phyloP scores from a whole-genome alignment of 2,888 invertebrate species.

The Sinotaia quadrata region DNA sequence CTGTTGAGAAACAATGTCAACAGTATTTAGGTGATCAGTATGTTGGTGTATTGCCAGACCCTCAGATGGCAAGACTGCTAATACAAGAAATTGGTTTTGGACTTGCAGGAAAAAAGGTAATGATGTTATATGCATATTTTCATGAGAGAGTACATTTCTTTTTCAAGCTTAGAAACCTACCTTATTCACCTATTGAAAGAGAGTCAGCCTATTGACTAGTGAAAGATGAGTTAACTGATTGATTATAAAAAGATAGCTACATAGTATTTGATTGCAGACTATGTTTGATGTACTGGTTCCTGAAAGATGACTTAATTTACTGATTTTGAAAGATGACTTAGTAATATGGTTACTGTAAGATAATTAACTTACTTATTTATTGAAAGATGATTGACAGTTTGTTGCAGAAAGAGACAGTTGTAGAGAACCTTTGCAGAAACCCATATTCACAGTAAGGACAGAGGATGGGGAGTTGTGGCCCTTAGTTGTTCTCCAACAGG shows the following conservation, averaged over 20 bases:
- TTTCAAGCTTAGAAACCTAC: too few relatives aligned
- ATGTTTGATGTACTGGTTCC: too few relatives aligned
- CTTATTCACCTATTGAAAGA: too few relatives aligned
- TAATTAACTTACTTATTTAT: too few relatives aligned
- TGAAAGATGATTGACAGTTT: constrained; percentile 24
- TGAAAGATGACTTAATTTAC: too few relatives aligned
- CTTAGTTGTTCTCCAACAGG: constrained; percentile 63
- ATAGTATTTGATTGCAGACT: too few relatives aligned
- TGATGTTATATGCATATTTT: too few relatives aligned
- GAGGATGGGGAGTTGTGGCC: constrained; percentile 60
- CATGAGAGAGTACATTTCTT: not conserved
- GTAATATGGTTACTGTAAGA: too few relatives aligned
- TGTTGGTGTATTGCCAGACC: constrained; percentile 26
- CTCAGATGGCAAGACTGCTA: constrained; percentile 30
- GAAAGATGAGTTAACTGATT: too few relatives aligned
- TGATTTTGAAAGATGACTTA: too few relatives aligned
- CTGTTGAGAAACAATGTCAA: constrained; percentile 31
- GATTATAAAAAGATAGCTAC: too few relatives aligned
- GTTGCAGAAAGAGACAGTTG: constrained; percentile 54
- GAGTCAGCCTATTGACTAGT: too few relatives aligned
- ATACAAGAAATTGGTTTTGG: constrained; percentile 30
- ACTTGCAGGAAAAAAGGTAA: constrained; percentile 28
- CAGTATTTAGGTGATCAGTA: constrained; percentile 14
- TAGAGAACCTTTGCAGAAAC: constrained; percentile 55
- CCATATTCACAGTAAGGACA: constrained; percentile 57